These are phyloP conservation scores for Agrochola lota DNA, from an alignment of 2,888 invertebrate genomes.

Conservation along the genomic window DNA sequence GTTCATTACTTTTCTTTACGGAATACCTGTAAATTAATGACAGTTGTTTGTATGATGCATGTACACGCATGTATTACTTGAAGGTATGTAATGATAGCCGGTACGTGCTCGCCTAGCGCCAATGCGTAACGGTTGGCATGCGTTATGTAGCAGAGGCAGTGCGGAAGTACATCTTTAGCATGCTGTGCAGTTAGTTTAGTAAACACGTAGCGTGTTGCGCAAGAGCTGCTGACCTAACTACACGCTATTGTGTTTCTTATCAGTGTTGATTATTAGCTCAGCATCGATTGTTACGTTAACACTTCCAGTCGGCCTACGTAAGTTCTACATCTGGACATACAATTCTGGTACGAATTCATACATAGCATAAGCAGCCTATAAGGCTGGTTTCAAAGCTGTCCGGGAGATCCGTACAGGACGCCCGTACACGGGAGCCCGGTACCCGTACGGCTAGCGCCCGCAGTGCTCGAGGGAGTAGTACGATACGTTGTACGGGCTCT, in stretches of 20 bases:
- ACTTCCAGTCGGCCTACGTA: conserved; percentile 1
- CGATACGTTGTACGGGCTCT: too few relatives aligned
- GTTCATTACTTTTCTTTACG: background rate
- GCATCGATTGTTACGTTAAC: conserved; percentile 29
- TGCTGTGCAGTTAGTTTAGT: conserved; percentile 51
- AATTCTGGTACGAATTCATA: background rate
- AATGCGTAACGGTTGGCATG: conserved; percentile 56
- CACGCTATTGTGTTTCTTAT: conserved; percentile 50
- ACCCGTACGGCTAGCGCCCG: too few relatives aligned
- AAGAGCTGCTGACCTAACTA: conserved; percentile 61
- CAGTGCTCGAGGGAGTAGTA: too few relatives aligned
- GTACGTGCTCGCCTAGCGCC: conserved; percentile 44
- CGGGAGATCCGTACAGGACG: too few relatives aligned
- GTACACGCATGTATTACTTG: conserved; percentile 33
- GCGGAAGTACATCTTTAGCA: conserved; percentile 60
- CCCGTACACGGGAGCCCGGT: too few relatives aligned
- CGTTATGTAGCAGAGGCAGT: conserved; percentile 52
- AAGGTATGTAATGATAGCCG: conserved; percentile 48
- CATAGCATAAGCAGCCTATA: too few relatives aligned
- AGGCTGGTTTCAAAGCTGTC: too few relatives aligned
- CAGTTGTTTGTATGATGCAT: conserved; percentile 4
- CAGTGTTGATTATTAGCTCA: conserved; percentile 36
- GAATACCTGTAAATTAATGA: conserved; percentile 7
- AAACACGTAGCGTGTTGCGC: conserved; percentile 58
- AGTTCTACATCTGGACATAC: conserved; percentile 7